Conservation (phyloP, 2,888 invertebrate genomes). For the Euplexia lucipara region DNA sequence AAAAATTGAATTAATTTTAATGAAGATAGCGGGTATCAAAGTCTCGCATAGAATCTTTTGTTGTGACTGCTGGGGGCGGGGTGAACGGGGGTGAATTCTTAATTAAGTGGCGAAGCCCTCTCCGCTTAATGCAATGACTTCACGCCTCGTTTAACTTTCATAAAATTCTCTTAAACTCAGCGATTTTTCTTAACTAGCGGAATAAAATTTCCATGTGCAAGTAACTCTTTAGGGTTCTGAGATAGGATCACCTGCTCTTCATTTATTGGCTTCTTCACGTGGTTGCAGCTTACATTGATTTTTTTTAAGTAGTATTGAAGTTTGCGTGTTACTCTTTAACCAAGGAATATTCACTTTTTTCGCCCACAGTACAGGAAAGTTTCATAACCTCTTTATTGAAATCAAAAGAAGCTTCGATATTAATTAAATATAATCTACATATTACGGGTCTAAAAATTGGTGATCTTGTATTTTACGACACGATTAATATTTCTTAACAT, state of each 20-base stretch:
- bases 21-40: constrained; percentile 80
- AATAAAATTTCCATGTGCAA: constrained; percentile 78
- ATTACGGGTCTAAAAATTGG: constrained; percentile 34
- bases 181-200: constrained; percentile 85
- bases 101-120: constrained; percentile 90
- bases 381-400: constrained; percentile 16
- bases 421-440: constrained; percentile 27
- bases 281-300: constrained; percentile 17
- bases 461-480: constrained; percentile 55
- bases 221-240: constrained; percentile 55
- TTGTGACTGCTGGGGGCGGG: constrained; percentile 81
- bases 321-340: neutral
- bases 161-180: constrained; percentile 89
- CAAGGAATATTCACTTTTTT: too few relatives aligned
- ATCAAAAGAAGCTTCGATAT: constrained; percentile 25
- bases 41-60: constrained; percentile 82
- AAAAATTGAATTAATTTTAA: constrained; percentile 87
- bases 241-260: constrained; percentile 36
- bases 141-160: constrained; percentile 90
- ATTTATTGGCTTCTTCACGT: constrained; percentile 17
- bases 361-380: neutral
- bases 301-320: neutral
- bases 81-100: constrained; percentile 85
- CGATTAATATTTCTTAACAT: constrained; percentile 52
- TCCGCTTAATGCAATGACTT: constrained; percentile 89